Base-by-base conservation (phyloP, 2,113 vertebrate genomes). In the Serilophus lunatus region DNA sequence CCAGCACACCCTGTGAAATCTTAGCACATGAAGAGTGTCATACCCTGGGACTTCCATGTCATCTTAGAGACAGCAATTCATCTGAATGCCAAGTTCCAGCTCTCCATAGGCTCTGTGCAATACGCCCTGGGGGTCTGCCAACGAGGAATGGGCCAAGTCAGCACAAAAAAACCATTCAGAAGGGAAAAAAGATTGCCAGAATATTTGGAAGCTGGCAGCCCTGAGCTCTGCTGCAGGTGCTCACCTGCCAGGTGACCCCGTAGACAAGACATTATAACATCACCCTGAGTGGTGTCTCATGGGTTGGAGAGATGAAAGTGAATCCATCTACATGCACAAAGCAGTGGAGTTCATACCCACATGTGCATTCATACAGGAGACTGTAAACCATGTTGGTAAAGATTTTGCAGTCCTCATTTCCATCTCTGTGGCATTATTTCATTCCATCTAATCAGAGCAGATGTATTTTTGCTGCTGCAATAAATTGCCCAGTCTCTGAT, bases 401-500 rank as follows among this genome's bases (percentile, higher is more conserved):
- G 80, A 66, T 79, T 86, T 92, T 33, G n/a, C 77, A 78, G 51
- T 6, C 6, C 88, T 88, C n/a, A 3, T 17, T 84, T 66, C 86
- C 69, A 71, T 53, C 86, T 64, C 74, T 28, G 51, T 53, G 53
- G 65, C 61, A 75, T 81, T 60, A 76, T 87, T 96, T 92, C 82
- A 64, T 89, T 91, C 76, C 69, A n/a, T 47, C 44, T 86, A 68
- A 91, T 79, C 86, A 61, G 19, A 89, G 61, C 75, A 95, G 82
- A 78, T 65, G 74, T 63, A 78, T 68, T 92, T 92, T 65, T 90
- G 60, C 74, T 89, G 72, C 91, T 91, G 80, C 77, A 86, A 28
- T 75, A 66, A 93, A 93, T 86, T 92, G 76, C 81, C 61, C 57
- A 29, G 61, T 26, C 84, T 90, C 82, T 87, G 66, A 56, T 93